Conservation (phyloP, 1,140 invertebrate genomes). For the Pseudoatta argentina region DNA sequence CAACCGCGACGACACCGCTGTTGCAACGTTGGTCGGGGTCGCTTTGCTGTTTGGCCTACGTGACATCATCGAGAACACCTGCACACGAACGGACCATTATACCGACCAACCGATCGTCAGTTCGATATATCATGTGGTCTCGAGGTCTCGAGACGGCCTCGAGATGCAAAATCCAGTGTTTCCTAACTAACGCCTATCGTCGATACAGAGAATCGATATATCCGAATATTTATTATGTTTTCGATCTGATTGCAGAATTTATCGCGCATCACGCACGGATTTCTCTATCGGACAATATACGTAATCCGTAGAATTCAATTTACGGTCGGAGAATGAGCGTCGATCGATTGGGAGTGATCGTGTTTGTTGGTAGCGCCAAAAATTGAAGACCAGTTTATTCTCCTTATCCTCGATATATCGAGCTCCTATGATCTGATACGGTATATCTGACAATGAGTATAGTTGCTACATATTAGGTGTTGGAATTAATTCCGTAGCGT, state of each 20-base stretch:
- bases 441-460: neutral
- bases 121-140: slow-evolving; percentile 39
- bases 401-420: slow-evolving; percentile 9
- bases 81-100: slow-evolving; percentile 60
- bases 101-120: slow-evolving; percentile 50
- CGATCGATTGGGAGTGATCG: slow-evolving; percentile 3
- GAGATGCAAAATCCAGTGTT: slow-evolving; percentile 1
- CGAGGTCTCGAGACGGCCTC: slow-evolving; percentile 36
- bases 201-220: slow-evolving; percentile 15
- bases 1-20: neutral
- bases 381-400: slow-evolving; percentile 37
- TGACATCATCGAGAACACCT: slow-evolving; percentile 75
- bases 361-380: slow-evolving; percentile 17
- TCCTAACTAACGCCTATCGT: neutral
- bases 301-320: slow-evolving; percentile 59
- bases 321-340: slow-evolving; percentile 41
- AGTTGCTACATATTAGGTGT: neutral
- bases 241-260: slow-evolving; percentile 18
- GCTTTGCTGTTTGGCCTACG: slow-evolving; percentile 67
- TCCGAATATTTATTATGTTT: slow-evolving; percentile 11
- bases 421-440: neutral
- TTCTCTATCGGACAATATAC: slow-evolving; percentile 20
- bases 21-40: slow-evolving; percentile 2
- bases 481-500: too few relatives aligned
- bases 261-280: slow-evolving; percentile 46